Percentiles rank a stretch among this genome's conserved stretches.
Evolutionary conservation across 2,113 vertebrate genomes (phyloP).

Genomic region (Myrmecophaga tridactyla): DNA sequence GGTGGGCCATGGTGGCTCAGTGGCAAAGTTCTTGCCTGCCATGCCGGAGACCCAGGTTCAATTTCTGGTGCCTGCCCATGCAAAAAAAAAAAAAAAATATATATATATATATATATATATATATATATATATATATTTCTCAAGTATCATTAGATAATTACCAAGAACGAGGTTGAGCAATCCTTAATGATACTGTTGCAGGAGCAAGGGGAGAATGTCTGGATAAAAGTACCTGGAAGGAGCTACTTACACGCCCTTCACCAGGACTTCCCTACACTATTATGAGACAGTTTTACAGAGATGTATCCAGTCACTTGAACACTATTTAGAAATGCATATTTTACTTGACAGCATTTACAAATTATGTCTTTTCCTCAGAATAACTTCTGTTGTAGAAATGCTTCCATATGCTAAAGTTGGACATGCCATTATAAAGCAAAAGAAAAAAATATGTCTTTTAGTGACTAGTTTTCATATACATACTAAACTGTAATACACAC

Average conservation of each 20-base stretch:
- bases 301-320: not conserved
- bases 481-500: not conserved
- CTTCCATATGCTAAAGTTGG: constrained; percentile 70
- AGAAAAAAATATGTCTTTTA: constrained; percentile 17
- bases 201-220: not conserved
- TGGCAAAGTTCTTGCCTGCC: too few relatives aligned
- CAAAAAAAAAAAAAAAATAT: too few relatives aligned
- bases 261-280: not conserved
- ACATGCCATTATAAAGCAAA: not conserved
- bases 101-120: too few relatives aligned
- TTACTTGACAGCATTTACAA: constrained; percentile 71
- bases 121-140: too few relatives aligned
- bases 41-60: too few relatives aligned
- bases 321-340: constrained; percentile 34
- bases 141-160: not conserved
- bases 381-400: constrained; percentile 50
- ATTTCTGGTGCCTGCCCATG: too few relatives aligned
- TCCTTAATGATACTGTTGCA: not conserved
- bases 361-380: constrained; percentile 60
- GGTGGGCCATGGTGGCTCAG: too few relatives aligned
- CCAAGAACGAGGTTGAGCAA: not conserved
- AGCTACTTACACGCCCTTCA: not conserved
- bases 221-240: constrained; percentile 28
- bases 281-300: not conserved
- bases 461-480: constrained; percentile 20